phyloP scores from a whole-genome alignment of 2,888 invertebrate species.

The Cephonodes hylas region DNA sequence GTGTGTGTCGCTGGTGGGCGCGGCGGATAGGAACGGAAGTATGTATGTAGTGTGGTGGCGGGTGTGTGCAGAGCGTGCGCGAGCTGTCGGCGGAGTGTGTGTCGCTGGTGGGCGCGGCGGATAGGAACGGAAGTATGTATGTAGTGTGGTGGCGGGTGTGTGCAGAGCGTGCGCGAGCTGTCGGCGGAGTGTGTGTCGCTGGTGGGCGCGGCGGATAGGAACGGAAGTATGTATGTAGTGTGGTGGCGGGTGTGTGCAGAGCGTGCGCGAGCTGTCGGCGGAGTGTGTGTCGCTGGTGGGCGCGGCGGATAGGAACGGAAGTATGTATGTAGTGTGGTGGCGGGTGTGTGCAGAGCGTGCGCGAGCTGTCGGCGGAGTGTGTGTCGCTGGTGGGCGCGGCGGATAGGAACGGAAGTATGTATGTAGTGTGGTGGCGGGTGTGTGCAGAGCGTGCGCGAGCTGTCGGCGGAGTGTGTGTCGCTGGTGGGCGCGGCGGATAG shows the following conservation, averaged over 20 bases:
- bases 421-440: conserved; percentile 12
- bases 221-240: conserved; percentile 10
- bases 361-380: neutral
- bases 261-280: neutral
- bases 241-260: conserved; percentile 8
- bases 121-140: no score
- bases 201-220: neutral
- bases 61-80: neutral
- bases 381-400: neutral
- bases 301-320: no score
- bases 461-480: neutral
- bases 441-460: neutral
- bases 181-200: neutral
- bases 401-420: no score
- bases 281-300: neutral
- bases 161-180: neutral
- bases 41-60: conserved; percentile 11
- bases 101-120: neutral
- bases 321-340: conserved; percentile 12
- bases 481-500: neutral
- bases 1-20: neutral
- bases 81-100: neutral
- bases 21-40: no score
- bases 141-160: conserved; percentile 13
- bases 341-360: neutral